These are phyloP conservation scores for Esox lucius DNA, from an alignment of 2,797 vertebrate species.

Conservation along the genomic window DNA sequence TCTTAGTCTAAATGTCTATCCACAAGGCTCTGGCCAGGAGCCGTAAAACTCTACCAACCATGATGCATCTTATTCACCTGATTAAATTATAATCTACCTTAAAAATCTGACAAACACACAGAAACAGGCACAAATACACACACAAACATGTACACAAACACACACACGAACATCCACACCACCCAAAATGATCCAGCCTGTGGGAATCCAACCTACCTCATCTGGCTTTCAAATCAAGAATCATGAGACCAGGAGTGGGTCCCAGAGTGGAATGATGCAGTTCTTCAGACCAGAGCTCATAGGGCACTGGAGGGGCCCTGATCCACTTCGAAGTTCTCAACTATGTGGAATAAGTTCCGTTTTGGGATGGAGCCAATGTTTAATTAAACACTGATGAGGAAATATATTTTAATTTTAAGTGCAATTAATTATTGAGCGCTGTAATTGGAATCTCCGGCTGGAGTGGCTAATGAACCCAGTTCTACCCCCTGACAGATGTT, in stretches of 20 bases:
- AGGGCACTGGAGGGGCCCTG: not conserved
- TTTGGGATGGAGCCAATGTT: constrained; percentile 72
- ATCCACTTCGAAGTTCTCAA: not conserved
- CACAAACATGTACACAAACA: no score
- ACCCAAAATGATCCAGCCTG: constrained; percentile 83
- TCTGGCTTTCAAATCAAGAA: constrained; percentile 87
- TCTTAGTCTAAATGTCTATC: constrained; percentile 39
- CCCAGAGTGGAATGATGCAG: not conserved
- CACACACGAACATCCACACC: constrained; percentile 62
- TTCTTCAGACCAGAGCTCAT: not conserved
- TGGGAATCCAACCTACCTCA: constrained; percentile 77
- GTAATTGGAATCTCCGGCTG: constrained; percentile 91
- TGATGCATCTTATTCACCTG: constrained; percentile 78
- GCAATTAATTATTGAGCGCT: constrained; percentile 98
- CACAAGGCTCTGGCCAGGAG: constrained; percentile 60
- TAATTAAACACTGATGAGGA: constrained; percentile 99
- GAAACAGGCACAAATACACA: no score
- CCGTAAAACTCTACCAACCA: constrained; percentile 67
- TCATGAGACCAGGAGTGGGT: constrained; percentile 53
- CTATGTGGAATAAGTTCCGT: not conserved
- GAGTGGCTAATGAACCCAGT: constrained; percentile 98
- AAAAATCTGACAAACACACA: constrained; percentile 66
- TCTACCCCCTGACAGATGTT: constrained; percentile 96
- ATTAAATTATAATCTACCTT: constrained; percentile 77
- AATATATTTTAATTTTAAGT: constrained; percentile 97